Evolutionary conservation across 2,888 invertebrate species (phyloP), one percentile per base, ranked within the genome.

Genomic region (Allolobophora icterica): DNA sequence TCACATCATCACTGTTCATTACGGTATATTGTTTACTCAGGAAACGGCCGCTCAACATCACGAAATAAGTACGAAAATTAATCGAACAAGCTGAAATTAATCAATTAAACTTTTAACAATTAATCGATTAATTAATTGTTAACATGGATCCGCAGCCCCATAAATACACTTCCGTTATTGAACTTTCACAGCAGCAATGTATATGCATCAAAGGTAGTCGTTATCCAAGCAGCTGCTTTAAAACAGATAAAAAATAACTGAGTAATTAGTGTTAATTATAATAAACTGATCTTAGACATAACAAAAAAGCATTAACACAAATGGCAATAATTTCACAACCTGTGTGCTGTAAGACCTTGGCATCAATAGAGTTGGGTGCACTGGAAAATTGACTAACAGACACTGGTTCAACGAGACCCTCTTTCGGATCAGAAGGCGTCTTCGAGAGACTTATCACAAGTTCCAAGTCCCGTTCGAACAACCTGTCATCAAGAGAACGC

Each of bases 381-480:
- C n/a, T n/a, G 71, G 71, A 71, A n/a, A 71, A 4, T n/a, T n/a
- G 71, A 71, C n/a, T 71, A 71, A 71, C 71, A 71, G 71, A 71
- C 5, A 71, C 71, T 24, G 34, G 17, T 38, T 87, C n/a, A 34
- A 87, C 17, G 19, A 35, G 87, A 34, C 87, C 35, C 38, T 1
- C 34, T 35, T 87, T 87, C 24, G 33, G 38, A 87, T 38, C 38
- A 38, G 35, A 87, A 35, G 87, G 1, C 21, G 34, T 87, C 33
- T 87, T 87, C 24, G 87, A 87, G 38, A 87, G 87, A 87, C 87
- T 87, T 35, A 87, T 87, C 87, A 33, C 87, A 11, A 38, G 34
- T 87, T 87, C 87, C 87, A 87, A 87, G 87, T 87, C 35, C 38
- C 87, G 34, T 38, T 87, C 87, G 35, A 87, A 87, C 87, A 87